Evolutionary conservation across 2,113 vertebrate species (phyloP), one percentile per base, ranked within the genome.

Genomic region (Dunckerocampus dactyliophorus): DNA sequence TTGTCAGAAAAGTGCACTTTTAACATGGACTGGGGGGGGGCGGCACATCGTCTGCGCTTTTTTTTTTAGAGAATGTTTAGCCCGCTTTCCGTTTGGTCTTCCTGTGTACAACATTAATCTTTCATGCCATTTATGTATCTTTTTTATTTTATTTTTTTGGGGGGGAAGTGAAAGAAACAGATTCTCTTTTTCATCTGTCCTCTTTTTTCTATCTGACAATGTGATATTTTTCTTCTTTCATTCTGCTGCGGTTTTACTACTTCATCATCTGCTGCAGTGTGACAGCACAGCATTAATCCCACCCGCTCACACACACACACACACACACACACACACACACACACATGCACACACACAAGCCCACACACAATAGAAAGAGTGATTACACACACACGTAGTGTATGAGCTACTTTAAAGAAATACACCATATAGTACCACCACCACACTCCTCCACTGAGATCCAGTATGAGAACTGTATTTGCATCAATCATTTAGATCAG

Each of bases 251-350:
- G 47, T 86, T 82, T 85, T 74, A 82, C 75, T 82, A 86, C 78
- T 86, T 86, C 66, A 86, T 86, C 82, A 86, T 85, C 65, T 72
- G n/a, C 13, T 24, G 16, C 57, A 21, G 45, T 37, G 48, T 88
- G 79, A 88, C 86, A 86, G 79, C 65, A 34, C 46, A 2, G 2
- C 79, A 85, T 88, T 86, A 82, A 88, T 88, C 79, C 70, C 79
- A 58, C 53, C 47, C 52, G 11, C 53, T 48, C 70, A n/a, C 34
- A 58, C 28, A 19, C 62, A 48, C 39, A 62, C 54, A 68, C 53
- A 22, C 6, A 10, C 45, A 28, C 56, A 34, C 20, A 59, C 37
- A 19, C n/a, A 17, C 49, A n/a, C 34, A 58, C 28, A 19, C 62
- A 48, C 39, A 62, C 54, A 68, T 49, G 19, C 70, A n/a, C 34